phyloP scores from a whole-genome alignment of 2,888 invertebrate genomes.

The Aleiodes alternator region DNA sequence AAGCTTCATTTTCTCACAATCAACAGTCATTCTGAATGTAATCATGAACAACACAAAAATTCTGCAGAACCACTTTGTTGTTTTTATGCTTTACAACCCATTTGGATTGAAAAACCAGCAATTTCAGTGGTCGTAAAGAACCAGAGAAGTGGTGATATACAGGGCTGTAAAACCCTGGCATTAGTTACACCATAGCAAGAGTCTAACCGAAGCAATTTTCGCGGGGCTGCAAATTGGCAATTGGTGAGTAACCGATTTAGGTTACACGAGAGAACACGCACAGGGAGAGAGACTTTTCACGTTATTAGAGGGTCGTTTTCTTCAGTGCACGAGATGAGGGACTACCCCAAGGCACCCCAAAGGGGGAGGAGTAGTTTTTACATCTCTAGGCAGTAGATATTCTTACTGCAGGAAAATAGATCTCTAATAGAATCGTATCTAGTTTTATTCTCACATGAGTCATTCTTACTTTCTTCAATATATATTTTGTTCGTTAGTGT shows the following conservation, averaged over 20 bases:
- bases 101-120: not conserved
- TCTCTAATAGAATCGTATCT: slow-evolving; percentile 54
- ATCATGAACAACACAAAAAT: too few species aligned
- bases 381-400: not conserved
- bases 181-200: slow-evolving; percentile 40
- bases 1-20: too few species aligned
- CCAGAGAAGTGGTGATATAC: slow-evolving; percentile 42
- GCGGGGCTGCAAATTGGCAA: slow-evolving; percentile 69
- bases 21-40: too few species aligned
- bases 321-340: slow-evolving; percentile 31
- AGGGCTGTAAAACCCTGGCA: slow-evolving; percentile 40
- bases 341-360: slow-evolving; percentile 65
- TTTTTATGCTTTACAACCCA: not conserved
- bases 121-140: slow-evolving; percentile 4
- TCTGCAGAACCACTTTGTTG: too few species aligned
- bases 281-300: slow-evolving; percentile 49
- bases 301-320: slow-evolving; percentile 38
- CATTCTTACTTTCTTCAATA: slow-evolving; percentile 22
- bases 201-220: slow-evolving; percentile 62
- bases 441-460: slow-evolving; percentile 38
- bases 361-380: slow-evolving; percentile 13
- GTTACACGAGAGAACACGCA: slow-evolving; percentile 38
- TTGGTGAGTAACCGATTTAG: slow-evolving; percentile 66
- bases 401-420: slow-evolving; percentile 50
- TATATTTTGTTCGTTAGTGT: slow-evolving; percentile 36